These are phyloP conservation scores for Anorthoa munda DNA, from an alignment of 2,888 invertebrate genomes.

Conservation along the genomic window DNA sequence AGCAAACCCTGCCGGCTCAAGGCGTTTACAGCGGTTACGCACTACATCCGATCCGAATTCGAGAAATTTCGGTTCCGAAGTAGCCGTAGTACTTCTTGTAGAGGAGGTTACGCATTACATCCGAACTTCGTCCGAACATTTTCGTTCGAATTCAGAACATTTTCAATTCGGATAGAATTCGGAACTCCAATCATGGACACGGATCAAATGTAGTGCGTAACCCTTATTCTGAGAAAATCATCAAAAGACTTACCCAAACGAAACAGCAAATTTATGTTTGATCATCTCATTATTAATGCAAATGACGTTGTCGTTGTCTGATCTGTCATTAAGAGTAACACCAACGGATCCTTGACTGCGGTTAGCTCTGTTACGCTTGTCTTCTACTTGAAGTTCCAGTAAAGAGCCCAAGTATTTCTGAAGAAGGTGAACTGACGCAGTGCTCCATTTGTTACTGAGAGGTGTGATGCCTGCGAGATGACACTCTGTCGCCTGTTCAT, in stretches of 20 bases:
- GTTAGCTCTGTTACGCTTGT: conserved; percentile 67
- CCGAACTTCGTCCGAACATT: no score
- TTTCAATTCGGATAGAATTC: no score
- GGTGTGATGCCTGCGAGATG: conserved; percentile 85
- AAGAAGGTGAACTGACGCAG: conserved; percentile 79
- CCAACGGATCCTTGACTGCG: conserved; percentile 75
- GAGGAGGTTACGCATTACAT: no score
- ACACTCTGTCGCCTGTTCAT: conserved; percentile 82
- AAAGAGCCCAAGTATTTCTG: conserved; percentile 71
- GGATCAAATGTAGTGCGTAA: no score
- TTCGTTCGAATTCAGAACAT: no score
- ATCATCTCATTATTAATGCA: conserved; percentile 86
- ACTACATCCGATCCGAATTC: no score
- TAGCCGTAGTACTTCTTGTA: no score
- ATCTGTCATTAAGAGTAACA: conserved; percentile 78
- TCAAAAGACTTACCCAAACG: conserved; percentile 79
- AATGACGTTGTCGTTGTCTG: conserved; percentile 73
- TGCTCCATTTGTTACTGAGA: conserved; percentile 82
- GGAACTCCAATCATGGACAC: no score
- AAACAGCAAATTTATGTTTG: conserved; percentile 82
- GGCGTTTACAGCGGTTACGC: no score
- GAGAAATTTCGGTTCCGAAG: no score
- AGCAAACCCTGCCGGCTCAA: background rate
- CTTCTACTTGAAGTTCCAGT: conserved; percentile 81
- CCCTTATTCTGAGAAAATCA: background rate